These are phyloP conservation scores for Elachura formosa DNA, from an alignment of 2,113 vertebrate species.

Conservation along the genomic window DNA sequence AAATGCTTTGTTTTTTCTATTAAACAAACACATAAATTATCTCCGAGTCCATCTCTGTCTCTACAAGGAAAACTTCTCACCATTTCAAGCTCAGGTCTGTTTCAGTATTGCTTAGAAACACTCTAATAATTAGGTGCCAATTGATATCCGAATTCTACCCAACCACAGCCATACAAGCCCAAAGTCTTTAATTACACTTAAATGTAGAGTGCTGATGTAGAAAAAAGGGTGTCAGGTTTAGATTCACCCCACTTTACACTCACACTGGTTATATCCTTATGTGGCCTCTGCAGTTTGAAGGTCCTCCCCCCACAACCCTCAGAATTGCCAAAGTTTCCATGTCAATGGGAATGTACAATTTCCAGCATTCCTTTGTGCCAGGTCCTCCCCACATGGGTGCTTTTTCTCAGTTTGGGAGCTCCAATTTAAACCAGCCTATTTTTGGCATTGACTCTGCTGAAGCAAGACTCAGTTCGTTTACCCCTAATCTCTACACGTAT, in stretches of 20 bases:
- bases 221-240: not conserved
- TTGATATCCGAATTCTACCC: not conserved
- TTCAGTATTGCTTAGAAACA: not conserved
- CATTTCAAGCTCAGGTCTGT: not conserved
- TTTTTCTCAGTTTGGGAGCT: not conserved
- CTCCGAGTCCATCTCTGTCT: not conserved
- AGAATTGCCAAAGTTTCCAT: not conserved
- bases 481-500: not conserved
- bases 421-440: not conserved
- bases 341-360: rapidly evolving
- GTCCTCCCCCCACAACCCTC: not conserved
- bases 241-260: not conserved
- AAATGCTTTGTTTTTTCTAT: not conserved
- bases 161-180: not conserved
- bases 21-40: not conserved
- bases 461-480: not conserved
- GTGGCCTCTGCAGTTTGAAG: rapidly evolving
- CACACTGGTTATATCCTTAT: rapidly evolving
- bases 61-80: not conserved
- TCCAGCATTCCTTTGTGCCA: rapidly evolving
- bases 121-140: not conserved
- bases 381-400: rapidly evolving
- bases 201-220: not conserved
- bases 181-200: not conserved
- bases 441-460: not conserved